Base-by-base conservation (phyloP, 92 coral and sea anemone species). In the Isaurus tuberculatus region DNA sequence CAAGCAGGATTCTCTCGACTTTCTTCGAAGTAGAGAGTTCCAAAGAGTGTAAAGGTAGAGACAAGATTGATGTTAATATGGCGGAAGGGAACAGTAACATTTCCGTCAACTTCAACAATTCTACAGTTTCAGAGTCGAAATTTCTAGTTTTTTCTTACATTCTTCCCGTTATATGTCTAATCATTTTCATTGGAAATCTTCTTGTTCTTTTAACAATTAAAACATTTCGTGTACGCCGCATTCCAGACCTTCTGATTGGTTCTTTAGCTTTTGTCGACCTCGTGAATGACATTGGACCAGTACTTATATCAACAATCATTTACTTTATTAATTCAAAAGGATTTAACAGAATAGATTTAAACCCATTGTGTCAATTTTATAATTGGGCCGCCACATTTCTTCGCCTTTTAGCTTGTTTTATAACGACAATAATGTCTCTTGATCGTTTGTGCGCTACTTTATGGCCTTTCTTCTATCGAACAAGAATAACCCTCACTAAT, bases 311-410 rank as follows among this genome's bases (percentile, higher is more conserved):
- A 1, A 26, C 86, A 5, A 16, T 65, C 11, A 84, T 89, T 25
- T 46, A 85, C 42, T 46, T 85, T 17, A 25, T 80, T 25, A 44
- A 79, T 37, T 72, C 78, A 3, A 5, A 49, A 13, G 92, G 92
- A 2, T 89, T 89, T 28, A 46, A n/a, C 20, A 81, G 70, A 10
- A 5, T 79, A 9, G 23, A 31, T 14, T 2, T 80, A 3, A 36
- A 49, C 57, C 29, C 89, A 15, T 37, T 89, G 11, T 89, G 89
- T n/a, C 71, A 85, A 30, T 80, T 89, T 82, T 85, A 71, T 43
- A 89, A 89, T 79, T 89, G 92, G 92, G 83, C 58, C 1, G 65
- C 92, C 7, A 51, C 89, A 2, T 89, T 70, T 46, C 89, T 89
- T 4, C 89, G 92, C 46, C 73, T 89, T 23, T 25, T 80, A 10